Evolutionary conservation across 2,797 vertebrate genomes (phyloP).

Genomic region (Bovichtus variegatus): DNA sequence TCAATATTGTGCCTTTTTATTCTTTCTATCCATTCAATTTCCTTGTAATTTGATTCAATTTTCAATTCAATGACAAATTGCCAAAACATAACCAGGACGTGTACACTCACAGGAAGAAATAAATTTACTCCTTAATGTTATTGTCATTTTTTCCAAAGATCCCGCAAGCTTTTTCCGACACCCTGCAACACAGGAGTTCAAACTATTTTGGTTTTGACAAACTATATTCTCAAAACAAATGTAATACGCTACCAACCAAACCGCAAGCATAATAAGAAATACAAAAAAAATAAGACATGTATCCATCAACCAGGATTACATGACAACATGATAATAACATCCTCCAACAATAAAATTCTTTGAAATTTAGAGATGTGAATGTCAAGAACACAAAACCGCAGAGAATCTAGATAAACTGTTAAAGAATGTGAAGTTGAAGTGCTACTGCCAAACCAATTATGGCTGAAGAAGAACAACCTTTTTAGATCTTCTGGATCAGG

Average conservation of each 20-base stretch:
- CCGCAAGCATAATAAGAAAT: background rate
- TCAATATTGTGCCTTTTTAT: background rate
- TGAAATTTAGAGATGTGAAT: background rate
- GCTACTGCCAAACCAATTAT: background rate
- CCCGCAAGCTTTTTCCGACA: background rate
- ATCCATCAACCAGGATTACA: background rate
- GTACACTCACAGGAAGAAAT: background rate
- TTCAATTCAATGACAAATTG: background rate
- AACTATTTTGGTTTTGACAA: slow-evolving; percentile 1
- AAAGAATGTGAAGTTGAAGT: background rate
- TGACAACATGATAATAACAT: background rate
- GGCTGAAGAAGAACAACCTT: no score
- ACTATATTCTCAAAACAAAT: background rate
- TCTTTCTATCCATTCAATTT: background rate
- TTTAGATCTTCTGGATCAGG: background rate
- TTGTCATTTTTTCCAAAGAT: background rate
- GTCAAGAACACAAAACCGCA: background rate
- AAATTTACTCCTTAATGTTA: background rate
- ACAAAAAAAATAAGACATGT: background rate
- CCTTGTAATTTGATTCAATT: background rate
- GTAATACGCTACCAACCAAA: background rate
- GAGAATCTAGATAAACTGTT: background rate
- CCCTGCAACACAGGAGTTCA: background rate
- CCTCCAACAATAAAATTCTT: background rate
- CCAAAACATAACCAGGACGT: slow-evolving; percentile 1